phyloP scores from a whole-genome alignment of 2,113 vertebrate species.

The Haliaeetus leucogaster region DNA sequence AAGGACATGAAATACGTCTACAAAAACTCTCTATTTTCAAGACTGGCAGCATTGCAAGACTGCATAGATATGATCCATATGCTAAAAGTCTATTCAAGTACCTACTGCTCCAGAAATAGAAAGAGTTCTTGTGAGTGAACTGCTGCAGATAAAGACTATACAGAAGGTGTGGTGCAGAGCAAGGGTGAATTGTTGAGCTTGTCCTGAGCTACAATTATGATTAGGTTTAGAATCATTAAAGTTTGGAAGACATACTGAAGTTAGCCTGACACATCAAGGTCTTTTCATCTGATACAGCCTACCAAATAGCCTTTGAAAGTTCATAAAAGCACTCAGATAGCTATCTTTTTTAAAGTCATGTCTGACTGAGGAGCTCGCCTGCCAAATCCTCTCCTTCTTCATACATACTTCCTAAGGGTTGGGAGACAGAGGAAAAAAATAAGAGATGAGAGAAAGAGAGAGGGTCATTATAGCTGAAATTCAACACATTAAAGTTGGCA shows the following conservation, averaged over 20 bases:
- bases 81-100: neutral
- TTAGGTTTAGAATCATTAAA: neutral
- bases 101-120: conserved; percentile 15
- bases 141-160: neutral
- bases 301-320: neutral
- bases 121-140: neutral
- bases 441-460: neutral
- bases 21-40: neutral
- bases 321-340: conserved; percentile 4
- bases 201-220: neutral
- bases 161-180: neutral
- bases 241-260: neutral
- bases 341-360: neutral
- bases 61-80: neutral
- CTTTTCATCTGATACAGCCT: neutral
- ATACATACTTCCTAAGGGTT: neutral
- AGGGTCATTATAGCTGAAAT: conserved; percentile 35
- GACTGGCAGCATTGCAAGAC: neutral
- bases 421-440: neutral
- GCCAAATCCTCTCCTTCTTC: conserved; percentile 9
- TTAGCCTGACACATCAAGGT: neutral
- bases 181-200: neutral
- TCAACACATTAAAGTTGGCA: conserved; percentile 40
- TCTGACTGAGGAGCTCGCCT: conserved; percentile 5
- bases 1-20: neutral